Evolutionary conservation across 2,888 invertebrate genomes (phyloP), one percentile per base, ranked within the genome.

Genomic region (Epistrophe grossulariae): DNA sequence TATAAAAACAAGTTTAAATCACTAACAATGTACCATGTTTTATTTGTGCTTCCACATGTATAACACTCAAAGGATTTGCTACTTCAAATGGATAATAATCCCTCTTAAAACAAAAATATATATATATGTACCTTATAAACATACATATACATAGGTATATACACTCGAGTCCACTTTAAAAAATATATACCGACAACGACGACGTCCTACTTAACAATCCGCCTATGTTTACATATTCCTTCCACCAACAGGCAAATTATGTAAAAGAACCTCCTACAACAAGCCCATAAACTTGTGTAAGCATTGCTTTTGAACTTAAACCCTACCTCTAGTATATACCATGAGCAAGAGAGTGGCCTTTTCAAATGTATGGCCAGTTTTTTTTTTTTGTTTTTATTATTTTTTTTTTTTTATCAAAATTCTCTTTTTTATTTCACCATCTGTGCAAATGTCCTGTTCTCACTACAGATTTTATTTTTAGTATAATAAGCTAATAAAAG

Each of bases 401-500:
- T 9, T 57, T 55, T 64, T 52, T 40, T 55, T 55, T 10, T 62
- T 15, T 17, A 24, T 40, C 38, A 60, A 52, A 62, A 19, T 24
- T 43, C 35, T 8, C 13, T 45, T 50, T 55, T 50, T 55, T 60
- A 15, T 50, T 35, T 1, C 13, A 24, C 17, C 70, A 62, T 70
- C 31, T 60, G 59, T 50, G 43, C 50, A 62, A 43, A 64, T 52
- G 78, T 64, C 64, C 40, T 72, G n/a, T 72, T 43, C 40, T 52
- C 45, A 19, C 78, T 59, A 48, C 7, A 28, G 38, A 43, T 52
- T 60, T 70, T 74, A 43, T 64, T 77, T n/a, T 70, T 57, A 57
- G 70, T 68, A 76, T 80, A 85, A 82, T 85, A 82, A 78, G 78
- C 74, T 74, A 82, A 82, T 85, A 81, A 85, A 82, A 78, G 82